Conservation (phyloP, 1,140 invertebrate species). For the Pseudoatta argentina region DNA sequence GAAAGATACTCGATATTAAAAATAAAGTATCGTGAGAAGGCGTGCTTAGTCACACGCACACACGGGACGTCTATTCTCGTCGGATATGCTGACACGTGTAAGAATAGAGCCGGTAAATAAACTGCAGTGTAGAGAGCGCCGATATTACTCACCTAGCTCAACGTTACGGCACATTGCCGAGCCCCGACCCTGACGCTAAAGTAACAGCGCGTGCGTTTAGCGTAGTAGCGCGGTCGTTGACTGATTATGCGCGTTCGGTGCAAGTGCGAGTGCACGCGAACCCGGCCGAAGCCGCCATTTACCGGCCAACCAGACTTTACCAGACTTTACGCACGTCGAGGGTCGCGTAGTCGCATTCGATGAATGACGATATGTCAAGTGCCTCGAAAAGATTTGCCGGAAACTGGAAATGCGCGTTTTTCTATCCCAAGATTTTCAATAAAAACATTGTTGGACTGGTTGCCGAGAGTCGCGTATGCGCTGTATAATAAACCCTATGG, state of each 20-base stretch:
- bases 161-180: conserved; percentile 77
- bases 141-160: conserved; percentile 82
- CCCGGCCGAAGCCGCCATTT: conserved; percentile 9
- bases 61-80: conserved; percentile 50
- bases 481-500: too few species aligned
- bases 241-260: conserved; percentile 82
- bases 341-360: neutral
- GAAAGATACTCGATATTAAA: conserved; percentile 37
- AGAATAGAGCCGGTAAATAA: conserved; percentile 79
- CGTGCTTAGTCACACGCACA: neutral
- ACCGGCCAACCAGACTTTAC: conserved; percentile 1
- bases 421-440: neutral
- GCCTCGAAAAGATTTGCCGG: neutral
- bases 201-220: conserved; percentile 68
- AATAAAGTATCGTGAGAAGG: conserved; percentile 28
- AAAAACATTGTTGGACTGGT: too few species aligned
- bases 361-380: conserved; percentile 12
- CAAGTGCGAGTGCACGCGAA: conserved; percentile 73
- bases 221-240: conserved; percentile 80
- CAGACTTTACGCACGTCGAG: neutral
- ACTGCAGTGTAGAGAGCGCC: conserved; percentile 58
- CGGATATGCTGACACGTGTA: conserved; percentile 64
- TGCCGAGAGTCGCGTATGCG: too few species aligned
- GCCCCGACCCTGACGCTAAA: conserved; percentile 83
- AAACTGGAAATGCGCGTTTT: neutral